Base-by-base conservation (phyloP, 2,797 vertebrate genomes). In the Amazona ochrocephala region DNA sequence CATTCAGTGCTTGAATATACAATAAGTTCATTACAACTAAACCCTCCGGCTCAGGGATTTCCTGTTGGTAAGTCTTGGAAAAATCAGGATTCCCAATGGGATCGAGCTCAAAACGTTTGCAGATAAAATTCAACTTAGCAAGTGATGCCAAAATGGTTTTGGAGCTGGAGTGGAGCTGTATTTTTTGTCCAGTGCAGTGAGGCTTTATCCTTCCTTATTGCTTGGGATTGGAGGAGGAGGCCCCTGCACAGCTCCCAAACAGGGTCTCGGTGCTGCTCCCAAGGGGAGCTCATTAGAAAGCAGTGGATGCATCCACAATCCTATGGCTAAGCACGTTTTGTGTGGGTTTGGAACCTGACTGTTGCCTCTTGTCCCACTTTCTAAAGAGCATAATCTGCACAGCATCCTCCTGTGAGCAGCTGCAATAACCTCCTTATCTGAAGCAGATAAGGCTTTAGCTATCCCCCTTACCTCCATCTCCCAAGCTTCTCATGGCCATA, bases 21-120 rank as follows among this genome's bases (percentile, higher is more conserved):
- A 95, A 60, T 90, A 93, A 95, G 90, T 94, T 97, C 81, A 95
- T 97, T 96, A 87, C 84, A 74, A 68, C 67, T 93, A 92, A 96
- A 85, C 73, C 62, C 74, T 93, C 61, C 16, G 20, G 80, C 54
- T 89, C 61, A 32, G 85, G 89, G 95, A 95, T 96, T 96, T 97
- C 97, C 96, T 96, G 82, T 82, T 90, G 89, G 84, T 92, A 90
- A 96, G 86, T 82, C 79, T 78, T 2, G 7, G 81, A 86, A 92
- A 93, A 95, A 81, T 76, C 76, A 93, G 82, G 75, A 86, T 94
- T 93, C 89, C 89, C 89, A 72, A 47, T 11, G 65, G 77, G 84
- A 84, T 72, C 1, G 0, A 48, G 41, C 82, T 88, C 77, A 87
- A 94, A 91, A 73, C 0, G 1, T 83, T 91, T 93, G 79, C 91